Evolutionary conservation across 2,113 vertebrate genomes (phyloP), one percentile per base, ranked within the genome.

Genomic region (Alexandromys fortis): DNA sequence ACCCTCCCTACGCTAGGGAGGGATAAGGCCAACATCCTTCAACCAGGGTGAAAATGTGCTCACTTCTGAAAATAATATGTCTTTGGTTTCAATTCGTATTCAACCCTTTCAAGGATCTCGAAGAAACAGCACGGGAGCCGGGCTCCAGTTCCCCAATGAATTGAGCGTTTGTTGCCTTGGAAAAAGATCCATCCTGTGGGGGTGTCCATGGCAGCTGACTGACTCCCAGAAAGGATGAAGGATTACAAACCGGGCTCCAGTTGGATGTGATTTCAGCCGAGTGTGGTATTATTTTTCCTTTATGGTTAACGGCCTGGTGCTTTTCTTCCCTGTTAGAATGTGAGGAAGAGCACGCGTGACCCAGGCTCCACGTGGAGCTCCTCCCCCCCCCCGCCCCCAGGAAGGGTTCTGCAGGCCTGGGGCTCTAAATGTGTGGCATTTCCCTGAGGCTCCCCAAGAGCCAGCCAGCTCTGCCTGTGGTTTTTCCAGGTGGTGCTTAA

Each of bases 401-500:
- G 12, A 47, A 21, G 63, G 47, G 30, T 16, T 26, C 10, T 2
- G 0, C 7, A 0, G 3, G 47, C 33, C 22, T 35, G 49, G 75
- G 17, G 13, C 9, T 77, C 67, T 38, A 38, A 47, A 67, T 13
- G 9, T 5, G 82, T 47, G 77, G 35, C 79, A 4, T 83, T 79
- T 72, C 89, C 86, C 75, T 28, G 30, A 47, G 45, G 35, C 67
- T 90, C 83, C 28, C 58, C 38, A 22, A 67, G 35, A 58, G 61
- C 73, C 30, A 3, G 5, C 24, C 9, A 13, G 19, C 33, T 24
- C n/a, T 61, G 47, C 89, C 35, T 83, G 63, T 78, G 79, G 42
- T 89, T 93, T 94, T 92, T 91, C 94, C 61, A 82, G 90, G 72
- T 89, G 87, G 89, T 81, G 49, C 91, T 96, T 77, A 67, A 94